Evolutionary conservation across 2,113 vertebrate species (phyloP).

Genomic region (Smithornis capensis): DNA sequence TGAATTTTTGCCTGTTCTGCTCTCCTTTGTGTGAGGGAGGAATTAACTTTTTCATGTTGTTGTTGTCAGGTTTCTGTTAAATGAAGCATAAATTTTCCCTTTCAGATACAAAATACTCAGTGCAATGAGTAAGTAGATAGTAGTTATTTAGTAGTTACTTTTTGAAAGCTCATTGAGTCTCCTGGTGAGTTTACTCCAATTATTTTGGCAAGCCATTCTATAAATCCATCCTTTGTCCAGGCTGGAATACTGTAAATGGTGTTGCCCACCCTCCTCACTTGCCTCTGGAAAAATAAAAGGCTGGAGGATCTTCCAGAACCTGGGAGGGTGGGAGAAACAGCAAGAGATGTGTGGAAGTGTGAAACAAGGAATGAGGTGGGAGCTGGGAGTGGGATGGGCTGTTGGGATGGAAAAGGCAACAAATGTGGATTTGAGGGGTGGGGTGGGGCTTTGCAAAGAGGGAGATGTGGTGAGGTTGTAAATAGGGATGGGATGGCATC

Average conservation of each 20-base stretch:
- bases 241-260: neutral
- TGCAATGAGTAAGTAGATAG: neutral
- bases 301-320: neutral
- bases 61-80: neutral
- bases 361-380: neutral
- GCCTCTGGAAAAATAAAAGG: neutral
- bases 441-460: neutral
- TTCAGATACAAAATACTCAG: neutral
- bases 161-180: neutral
- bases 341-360: neutral
- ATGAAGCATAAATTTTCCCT: neutral
- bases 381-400: neutral
- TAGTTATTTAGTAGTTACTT: neutral
- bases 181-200: neutral
- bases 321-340: neutral
- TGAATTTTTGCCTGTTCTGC: neutral
- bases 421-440: neutral
- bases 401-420: neutral
- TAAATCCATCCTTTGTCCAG: neutral
- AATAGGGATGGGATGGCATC: neutral
- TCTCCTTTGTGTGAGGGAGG: neutral
- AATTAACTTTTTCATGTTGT: neutral
- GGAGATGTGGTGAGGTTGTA: neutral
- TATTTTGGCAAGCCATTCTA: neutral
- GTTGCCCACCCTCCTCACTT: neutral